Base-by-base conservation (phyloP, 2,797 vertebrate genomes). In the Philypnodon macrostomus region DNA sequence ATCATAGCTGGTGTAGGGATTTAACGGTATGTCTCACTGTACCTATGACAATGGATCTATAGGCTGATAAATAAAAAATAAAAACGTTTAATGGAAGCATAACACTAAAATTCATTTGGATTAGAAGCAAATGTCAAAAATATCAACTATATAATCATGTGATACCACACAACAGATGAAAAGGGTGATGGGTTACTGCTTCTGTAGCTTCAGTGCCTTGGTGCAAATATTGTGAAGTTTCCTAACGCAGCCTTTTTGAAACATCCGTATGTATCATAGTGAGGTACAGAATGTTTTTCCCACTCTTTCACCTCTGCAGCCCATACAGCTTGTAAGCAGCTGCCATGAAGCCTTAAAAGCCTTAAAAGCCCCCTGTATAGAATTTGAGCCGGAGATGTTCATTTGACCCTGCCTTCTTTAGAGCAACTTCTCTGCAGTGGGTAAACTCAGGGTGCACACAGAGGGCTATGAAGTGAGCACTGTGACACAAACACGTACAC, bases 321-420 rank as follows among this genome's bases (percentile, higher is more conserved):
- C 41, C 1, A 18, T 48, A 46, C 0, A 1, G 63, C 55, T 58
- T 73, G 34, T 55, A 62, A 63, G 59, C 48, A 64, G 61, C 59
- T 30, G 5, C 40, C 44, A 34, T 48, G 47, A 70, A 76, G 47
- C 47, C 62, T 47, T 80, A 60, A 84, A 84, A 82, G 75, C 58
- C 65, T 71, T 76, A 58, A 77, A 78, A 75, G 70, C 67, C 45
- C 67, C 46, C 29, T 7, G 19, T 61, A 53, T 34, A 45, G 52
- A 54, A 71, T 54, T 36, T 50, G 49, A 71, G 66, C 55, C 2
- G 1, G 11, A 13, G 37, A 49, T 47, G 49, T 63, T 52, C 62
- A 55, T 75, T 71, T 77, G 57, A 71, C 59, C 73, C 36, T n/a
- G 40, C 35, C 51, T 62, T 57, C 52, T 58, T 70, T 53, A 40